phyloP scores from a whole-genome alignment of 2,797 vertebrate species.

The Trachops cirrhosus region DNA sequence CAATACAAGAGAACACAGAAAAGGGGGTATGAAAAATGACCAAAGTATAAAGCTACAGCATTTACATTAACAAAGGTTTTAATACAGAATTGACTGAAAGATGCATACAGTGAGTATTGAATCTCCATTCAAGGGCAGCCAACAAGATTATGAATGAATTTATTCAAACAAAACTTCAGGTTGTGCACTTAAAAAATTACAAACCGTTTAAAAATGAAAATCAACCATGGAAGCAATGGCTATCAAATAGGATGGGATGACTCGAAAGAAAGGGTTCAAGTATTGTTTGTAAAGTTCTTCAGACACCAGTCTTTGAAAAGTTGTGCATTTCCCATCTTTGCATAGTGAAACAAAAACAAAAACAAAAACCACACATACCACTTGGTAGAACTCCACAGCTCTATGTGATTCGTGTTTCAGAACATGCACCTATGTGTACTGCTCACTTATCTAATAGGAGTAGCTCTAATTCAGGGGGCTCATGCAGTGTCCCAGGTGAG shows the following conservation, averaged over 20 bases:
- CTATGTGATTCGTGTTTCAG: slow-evolving; percentile 78
- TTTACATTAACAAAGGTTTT: slow-evolving; percentile 81
- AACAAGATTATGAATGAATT: slow-evolving; percentile 79
- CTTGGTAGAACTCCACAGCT: slow-evolving; percentile 80
- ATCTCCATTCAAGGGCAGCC: slow-evolving; percentile 82
- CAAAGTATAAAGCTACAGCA: slow-evolving; percentile 74
- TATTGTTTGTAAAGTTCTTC: slow-evolving; percentile 81
- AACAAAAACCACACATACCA: slow-evolving; percentile 55
- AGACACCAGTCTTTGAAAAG: slow-evolving; percentile 77
- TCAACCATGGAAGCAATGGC: slow-evolving; percentile 80
- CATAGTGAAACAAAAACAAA: slow-evolving; percentile 89
- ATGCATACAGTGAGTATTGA: slow-evolving; percentile 81
- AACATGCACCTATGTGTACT: slow-evolving; percentile 91
- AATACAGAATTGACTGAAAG: slow-evolving; percentile 82
- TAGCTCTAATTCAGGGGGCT: slow-evolving; percentile 87
- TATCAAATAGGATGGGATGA: slow-evolving; percentile 77
- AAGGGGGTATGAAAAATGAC: slow-evolving; percentile 58
- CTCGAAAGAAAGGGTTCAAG: slow-evolving; percentile 84
- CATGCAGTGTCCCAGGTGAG: slow-evolving; percentile 89
- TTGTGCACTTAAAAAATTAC: slow-evolving; percentile 83
- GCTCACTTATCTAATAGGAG: slow-evolving; percentile 85
- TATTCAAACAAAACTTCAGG: slow-evolving; percentile 80
- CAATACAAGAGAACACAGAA: slow-evolving; percentile 58
- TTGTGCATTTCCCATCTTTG: slow-evolving; percentile 96
- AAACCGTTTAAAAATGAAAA: slow-evolving; percentile 80